Evolutionary conservation across 1,140 invertebrate species (phyloP), one percentile per base, ranked within the genome.

Genomic region (Heliconius eleuchia): DNA sequence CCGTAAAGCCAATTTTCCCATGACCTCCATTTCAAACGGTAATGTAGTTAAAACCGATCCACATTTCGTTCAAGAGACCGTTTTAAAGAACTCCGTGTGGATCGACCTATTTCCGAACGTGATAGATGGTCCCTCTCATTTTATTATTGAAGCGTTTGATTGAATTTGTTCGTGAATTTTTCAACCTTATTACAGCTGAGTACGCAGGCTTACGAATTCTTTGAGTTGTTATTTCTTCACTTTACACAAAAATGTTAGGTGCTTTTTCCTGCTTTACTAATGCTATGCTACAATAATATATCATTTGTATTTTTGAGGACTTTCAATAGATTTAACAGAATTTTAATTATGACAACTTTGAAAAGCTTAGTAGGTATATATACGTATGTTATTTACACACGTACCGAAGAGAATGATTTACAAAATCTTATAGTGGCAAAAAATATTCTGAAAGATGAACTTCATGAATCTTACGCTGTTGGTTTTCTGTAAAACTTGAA

Each of bases 1-100:
- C 71, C 71, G 55, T 85, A 88, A 86, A 85, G 85, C 86, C 77
- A 81, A 82, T 82, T 83, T 85, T 85, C 30, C 78, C 39, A 57
- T 78, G 78, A 39, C 73, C 66, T 78, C 42, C 72, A 74, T 74
- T 78, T 60, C 37, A 27, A 71, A 72, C 77, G 70, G 71, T 79
- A 79, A 81, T 84, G 80, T 78, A 82, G 80, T 84, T 82, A 82
- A 80, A 80, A 78, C 80, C 78, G 80, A 82, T 83, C 82, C 76
- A 80, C 82, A 83, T 84, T 82, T 84, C 81, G 85, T 78, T 74
- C 30, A 77, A 77, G 80, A 82, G 79, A 84, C 79, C 78, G 71
- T 85, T 88, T 87, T 86, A 88, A 89, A 88, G 87, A 88, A 86
- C 81, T 83, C 82, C 82, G 75, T 85, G 78, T 82, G 78, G 80